Conservation (phyloP, 1,140 invertebrate species). For the Aradophagus sp. region DNA sequence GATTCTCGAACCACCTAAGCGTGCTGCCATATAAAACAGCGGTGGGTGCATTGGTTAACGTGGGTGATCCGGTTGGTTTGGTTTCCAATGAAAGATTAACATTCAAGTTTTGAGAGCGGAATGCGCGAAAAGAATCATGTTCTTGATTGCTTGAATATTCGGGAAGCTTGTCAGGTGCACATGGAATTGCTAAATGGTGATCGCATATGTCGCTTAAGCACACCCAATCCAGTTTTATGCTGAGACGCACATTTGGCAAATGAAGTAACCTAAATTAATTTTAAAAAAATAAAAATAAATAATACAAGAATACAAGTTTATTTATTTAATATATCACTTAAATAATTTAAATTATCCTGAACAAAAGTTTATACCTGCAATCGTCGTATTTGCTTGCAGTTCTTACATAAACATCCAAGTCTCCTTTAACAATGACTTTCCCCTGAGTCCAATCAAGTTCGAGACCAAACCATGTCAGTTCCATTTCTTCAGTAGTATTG, state of each 20-base stretch:
- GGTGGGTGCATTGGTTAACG: constrained; percentile 82
- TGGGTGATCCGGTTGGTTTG: constrained; percentile 78
- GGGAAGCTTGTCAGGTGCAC: constrained; percentile 96
- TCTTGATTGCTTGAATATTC: constrained; percentile 97
- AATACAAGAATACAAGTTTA: constrained; percentile 1
- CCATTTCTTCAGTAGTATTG: constrained; percentile 99
- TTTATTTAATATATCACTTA: too few relatives aligned
- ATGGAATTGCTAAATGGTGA: constrained; percentile 96
- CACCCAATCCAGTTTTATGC: constrained; percentile 91
- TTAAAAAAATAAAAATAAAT: too few relatives aligned
- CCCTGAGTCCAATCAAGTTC: constrained; percentile 97
- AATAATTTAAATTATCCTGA: too few relatives aligned
- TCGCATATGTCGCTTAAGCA: constrained; percentile 95
- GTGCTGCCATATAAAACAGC: constrained; percentile 94
- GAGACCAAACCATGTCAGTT: constrained; percentile 93
- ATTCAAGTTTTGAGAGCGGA: constrained; percentile 92
- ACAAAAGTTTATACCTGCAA: constrained; percentile 77
- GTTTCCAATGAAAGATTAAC: constrained; percentile 93
- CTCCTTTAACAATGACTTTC: constrained; percentile 72
- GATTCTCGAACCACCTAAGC: constrained; percentile 94
- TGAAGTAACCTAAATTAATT: constrained; percentile 80
- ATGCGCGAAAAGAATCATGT: constrained; percentile 91
- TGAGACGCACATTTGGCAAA: constrained; percentile 90
- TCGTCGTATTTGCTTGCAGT: constrained; percentile 99
- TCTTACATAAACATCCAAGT: constrained; percentile 88